Percentiles rank a stretch among this genome's conserved stretches.
These are phyloP conservation scores for Nothocercus nigrocapillus DNA, from an alignment of 2,113 vertebrate species.

Conservation along the genomic window DNA sequence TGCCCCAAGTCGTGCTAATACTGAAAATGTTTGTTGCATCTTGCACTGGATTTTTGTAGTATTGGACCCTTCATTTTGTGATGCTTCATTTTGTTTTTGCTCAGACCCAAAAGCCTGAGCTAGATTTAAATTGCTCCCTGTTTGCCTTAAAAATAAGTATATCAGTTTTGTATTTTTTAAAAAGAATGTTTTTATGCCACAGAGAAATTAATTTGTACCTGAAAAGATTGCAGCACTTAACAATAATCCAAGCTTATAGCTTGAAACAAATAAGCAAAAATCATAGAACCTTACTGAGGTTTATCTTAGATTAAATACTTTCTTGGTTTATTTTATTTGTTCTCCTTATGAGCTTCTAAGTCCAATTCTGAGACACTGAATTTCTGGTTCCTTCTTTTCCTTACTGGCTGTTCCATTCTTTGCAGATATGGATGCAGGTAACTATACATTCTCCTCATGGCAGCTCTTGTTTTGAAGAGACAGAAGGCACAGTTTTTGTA, in stretches of 20 bases:
- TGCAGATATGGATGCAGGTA: slow-evolving; percentile 99
- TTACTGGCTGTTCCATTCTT: slow-evolving; percentile 89
- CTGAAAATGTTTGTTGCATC: background rate
- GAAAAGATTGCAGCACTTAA: background rate
- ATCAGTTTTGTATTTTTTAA: background rate
- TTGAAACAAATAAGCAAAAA: background rate
- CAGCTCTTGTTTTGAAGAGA: slow-evolving; percentile 73
- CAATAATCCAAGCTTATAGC: background rate
- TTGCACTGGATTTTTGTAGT: background rate
- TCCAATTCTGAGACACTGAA: slow-evolving; percentile 84
- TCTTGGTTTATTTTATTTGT: slow-evolving; percentile 58
- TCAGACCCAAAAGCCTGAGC: background rate
- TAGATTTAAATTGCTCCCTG: background rate
- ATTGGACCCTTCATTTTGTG: background rate
- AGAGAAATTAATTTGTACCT: background rate
- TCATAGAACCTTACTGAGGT: background rate
- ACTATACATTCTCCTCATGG: slow-evolving; percentile 82
- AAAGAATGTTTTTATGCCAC: background rate
- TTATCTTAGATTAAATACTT: slow-evolving; percentile 1
- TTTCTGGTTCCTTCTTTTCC: slow-evolving; percentile 87
- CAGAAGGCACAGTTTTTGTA: slow-evolving; percentile 64
- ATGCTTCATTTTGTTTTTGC: background rate
- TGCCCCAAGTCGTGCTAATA: background rate
- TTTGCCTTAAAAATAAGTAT: background rate
- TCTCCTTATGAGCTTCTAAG: slow-evolving; percentile 73